phyloP scores from a whole-genome alignment of 2,113 vertebrate species.

The Cyanoderma ruficeps region DNA sequence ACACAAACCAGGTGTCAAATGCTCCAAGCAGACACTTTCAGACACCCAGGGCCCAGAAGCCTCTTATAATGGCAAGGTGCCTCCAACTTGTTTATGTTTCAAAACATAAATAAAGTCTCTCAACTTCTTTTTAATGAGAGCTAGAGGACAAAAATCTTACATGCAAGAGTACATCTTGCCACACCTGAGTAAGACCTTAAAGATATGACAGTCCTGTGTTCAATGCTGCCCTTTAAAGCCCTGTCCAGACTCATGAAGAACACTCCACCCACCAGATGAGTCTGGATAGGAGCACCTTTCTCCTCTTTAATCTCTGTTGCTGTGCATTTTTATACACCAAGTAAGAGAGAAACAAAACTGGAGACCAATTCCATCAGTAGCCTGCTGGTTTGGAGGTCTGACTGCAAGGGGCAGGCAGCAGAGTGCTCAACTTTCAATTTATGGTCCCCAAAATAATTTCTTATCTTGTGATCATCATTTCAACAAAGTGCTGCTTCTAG shows the following conservation, averaged over 20 bases:
- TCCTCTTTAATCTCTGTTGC: not conserved
- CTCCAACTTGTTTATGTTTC: not conserved
- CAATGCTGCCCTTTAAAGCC: not conserved
- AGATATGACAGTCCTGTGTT: not conserved
- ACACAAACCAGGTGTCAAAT: not conserved
- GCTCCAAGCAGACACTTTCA: not conserved
- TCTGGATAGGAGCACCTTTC: not conserved
- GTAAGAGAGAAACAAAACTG: not conserved
- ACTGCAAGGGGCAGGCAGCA: not conserved
- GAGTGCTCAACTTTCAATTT: not conserved
- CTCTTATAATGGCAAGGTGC: not conserved
- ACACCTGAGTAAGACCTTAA: not conserved
- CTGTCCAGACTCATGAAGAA: not conserved
- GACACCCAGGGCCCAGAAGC: not conserved
- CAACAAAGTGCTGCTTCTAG: not conserved
- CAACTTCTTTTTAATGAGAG: not conserved
- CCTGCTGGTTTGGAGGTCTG: not conserved
- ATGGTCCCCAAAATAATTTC: not conserved
- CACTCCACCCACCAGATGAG: not conserved
- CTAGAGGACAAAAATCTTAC: not conserved
- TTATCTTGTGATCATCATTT: not conserved
- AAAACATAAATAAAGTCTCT: not conserved
- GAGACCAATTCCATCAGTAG: not conserved
- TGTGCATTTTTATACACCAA: not conserved
- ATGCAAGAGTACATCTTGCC: not conserved